A percentile compares a stretch with the other conserved stretches of the same genome.
phyloP scores from a whole-genome alignment of 2,797 vertebrate species.

The Agapornis canus region DNA sequence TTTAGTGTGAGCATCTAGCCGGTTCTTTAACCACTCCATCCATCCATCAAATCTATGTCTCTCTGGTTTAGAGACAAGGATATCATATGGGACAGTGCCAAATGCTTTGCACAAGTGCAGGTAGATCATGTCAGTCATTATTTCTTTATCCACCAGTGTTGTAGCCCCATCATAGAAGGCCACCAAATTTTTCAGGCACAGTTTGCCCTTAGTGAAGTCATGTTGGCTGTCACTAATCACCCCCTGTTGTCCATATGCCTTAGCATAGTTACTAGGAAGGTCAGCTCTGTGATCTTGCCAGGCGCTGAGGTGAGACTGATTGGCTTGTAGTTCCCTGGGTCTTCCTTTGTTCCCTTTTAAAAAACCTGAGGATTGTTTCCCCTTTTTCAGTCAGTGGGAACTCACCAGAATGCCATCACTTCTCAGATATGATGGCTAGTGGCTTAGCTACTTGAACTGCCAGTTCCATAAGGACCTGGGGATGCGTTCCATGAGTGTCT shows the following conservation, averaged over 20 bases:
- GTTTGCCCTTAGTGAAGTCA: neutral
- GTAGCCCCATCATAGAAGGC: neutral
- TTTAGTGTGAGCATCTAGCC: neutral
- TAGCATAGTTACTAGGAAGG: neutral
- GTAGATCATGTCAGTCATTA: neutral
- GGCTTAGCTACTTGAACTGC: neutral
- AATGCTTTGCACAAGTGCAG: neutral
- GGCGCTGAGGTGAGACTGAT: neutral
- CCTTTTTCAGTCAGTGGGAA: neutral
- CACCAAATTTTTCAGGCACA: neutral
- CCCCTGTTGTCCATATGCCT: neutral
- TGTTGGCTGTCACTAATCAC: neutral
- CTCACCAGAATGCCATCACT: neutral
- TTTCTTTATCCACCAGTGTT: neutral
- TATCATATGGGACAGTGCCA: neutral
- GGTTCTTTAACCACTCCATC: neutral
- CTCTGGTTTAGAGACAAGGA: neutral
- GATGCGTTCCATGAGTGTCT: neutral
- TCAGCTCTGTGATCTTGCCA: neutral
- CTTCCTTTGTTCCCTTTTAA: neutral
- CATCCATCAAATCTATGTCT: neutral
- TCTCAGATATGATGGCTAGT: neutral
- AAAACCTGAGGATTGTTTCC: neutral
- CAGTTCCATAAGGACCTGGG: neutral
- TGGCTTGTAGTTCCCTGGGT: neutral